Evolutionary conservation across 1,140 invertebrate genomes (phyloP).

Genomic region (Leguminivora glycinivorella): DNA sequence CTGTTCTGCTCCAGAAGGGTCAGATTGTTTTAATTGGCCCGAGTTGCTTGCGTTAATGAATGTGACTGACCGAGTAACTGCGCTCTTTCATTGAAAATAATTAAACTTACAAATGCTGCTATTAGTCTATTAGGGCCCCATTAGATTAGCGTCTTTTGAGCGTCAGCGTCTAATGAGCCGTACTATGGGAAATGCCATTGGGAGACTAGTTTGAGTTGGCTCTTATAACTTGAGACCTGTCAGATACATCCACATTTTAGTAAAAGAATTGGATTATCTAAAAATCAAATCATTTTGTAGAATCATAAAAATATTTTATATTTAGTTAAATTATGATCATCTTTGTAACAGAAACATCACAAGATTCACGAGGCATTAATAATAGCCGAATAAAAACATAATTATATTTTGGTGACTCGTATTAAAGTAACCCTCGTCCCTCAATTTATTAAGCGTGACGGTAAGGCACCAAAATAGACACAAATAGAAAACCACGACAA

Average conservation of each 20-base stretch:
- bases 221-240: no score
- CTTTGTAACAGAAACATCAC: background rate
- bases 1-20: slow-evolving; percentile 26
- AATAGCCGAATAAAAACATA: slow-evolving; percentile 14
- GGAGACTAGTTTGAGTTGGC: no score
- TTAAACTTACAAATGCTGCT: slow-evolving; percentile 15
- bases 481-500: slow-evolving; percentile 24
- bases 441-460: slow-evolving; percentile 27
- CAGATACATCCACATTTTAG: background rate
- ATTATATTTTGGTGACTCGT: slow-evolving; percentile 9
- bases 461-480: slow-evolving; percentile 19
- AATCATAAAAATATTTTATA: background rate
- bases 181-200: no score
- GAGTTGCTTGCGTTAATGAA: slow-evolving; percentile 16
- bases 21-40: slow-evolving; percentile 27
- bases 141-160: no score
- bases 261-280: background rate
- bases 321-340: background rate
- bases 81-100: slow-evolving; percentile 23
- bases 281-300: background rate
- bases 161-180: no score
- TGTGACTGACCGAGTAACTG: slow-evolving; percentile 30
- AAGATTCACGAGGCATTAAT: background rate
- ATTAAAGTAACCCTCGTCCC: slow-evolving; percentile 19
- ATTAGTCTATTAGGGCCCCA: background rate